A percentile compares a stretch with the other conserved stretches of the same genome.
Evolutionary conservation across 2,797 vertebrate species (phyloP).

Genomic region (Fundulus diaphanus): DNA sequence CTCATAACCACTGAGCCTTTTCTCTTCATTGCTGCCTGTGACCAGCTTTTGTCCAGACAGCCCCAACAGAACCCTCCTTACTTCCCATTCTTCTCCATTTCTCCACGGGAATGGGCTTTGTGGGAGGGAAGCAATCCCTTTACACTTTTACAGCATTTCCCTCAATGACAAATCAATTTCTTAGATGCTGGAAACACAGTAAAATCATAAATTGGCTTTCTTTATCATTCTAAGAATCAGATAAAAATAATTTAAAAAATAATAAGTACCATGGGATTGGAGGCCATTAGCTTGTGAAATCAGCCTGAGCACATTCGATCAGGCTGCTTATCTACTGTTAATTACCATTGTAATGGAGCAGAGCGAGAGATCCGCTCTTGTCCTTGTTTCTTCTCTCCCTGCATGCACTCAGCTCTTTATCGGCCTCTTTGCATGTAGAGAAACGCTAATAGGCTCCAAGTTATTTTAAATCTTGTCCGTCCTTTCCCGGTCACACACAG

Average conservation of each 20-base stretch:
- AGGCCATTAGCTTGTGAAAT: slow-evolving; percentile 50
- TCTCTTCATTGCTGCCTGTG: neutral
- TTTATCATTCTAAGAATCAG: slow-evolving; percentile 43
- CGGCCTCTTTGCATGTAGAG: slow-evolving; percentile 13
- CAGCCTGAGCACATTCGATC: slow-evolving; percentile 33
- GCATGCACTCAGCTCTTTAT: neutral
- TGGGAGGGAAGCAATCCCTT: slow-evolving; percentile 15
- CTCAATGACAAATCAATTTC: slow-evolving; percentile 50
- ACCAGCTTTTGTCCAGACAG: slow-evolving; percentile 11
- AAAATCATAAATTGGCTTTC: slow-evolving; percentile 35
- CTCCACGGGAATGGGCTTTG: slow-evolving; percentile 4
- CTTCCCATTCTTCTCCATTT: slow-evolving; percentile 19
- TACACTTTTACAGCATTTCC: slow-evolving; percentile 28
- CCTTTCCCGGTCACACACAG: slow-evolving; percentile 10
- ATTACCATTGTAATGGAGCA: slow-evolving; percentile 56
- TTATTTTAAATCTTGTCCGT: slow-evolving; percentile 27
- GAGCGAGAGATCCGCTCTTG: slow-evolving; percentile 19
- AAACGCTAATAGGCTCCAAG: slow-evolving; percentile 28
- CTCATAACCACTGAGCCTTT: neutral
- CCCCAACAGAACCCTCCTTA: slow-evolving; percentile 11
- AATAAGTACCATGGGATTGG: slow-evolving; percentile 34
- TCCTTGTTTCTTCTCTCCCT: slow-evolving; percentile 6
- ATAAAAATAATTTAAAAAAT: slow-evolving; percentile 30
- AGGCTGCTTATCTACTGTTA: slow-evolving; percentile 60
- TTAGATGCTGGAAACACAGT: slow-evolving; percentile 25